A percentile compares a stretch with the other conserved stretches of the same genome.
phyloP scores from a whole-genome alignment of 2,888 invertebrate genomes.

The Nephrocerus scutellatus region DNA sequence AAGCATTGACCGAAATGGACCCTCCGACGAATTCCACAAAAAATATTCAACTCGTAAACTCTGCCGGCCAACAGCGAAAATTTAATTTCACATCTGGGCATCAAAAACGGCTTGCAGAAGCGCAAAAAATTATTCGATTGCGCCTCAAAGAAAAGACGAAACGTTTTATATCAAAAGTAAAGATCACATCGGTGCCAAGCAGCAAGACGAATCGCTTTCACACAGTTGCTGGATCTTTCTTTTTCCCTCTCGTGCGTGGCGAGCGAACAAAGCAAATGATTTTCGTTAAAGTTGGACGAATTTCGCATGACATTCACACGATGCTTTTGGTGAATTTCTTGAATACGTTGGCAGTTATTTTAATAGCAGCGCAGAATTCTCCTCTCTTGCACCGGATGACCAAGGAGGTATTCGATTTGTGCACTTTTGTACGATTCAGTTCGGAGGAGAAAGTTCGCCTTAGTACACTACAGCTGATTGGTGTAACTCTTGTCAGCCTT shows the following conservation, averaged over 20 bases:
- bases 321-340: conserved; percentile 63
- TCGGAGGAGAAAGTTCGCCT: conserved; percentile 60
- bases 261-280: conserved; percentile 55
- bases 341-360: conserved; percentile 60
- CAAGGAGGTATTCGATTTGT: conserved; percentile 62
- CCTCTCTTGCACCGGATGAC: conserved; percentile 58
- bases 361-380: conserved; percentile 64
- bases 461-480: conserved; percentile 61
- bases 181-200: conserved; percentile 17
- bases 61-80: conserved; percentile 33
- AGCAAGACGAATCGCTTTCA: conserved; percentile 58
- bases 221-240: conserved; percentile 69
- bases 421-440: conserved; percentile 60
- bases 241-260: conserved; percentile 71
- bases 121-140: conserved; percentile 59
- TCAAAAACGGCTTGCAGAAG: conserved; percentile 28
- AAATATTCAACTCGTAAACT: neutral
- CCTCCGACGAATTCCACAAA: conserved; percentile 17
- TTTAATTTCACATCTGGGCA: conserved; percentile 31
- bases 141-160: conserved; percentile 68
- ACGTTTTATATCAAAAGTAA: conserved; percentile 50
- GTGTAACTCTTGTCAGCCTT: conserved; percentile 57
- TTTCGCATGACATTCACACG: conserved; percentile 59
- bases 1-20: conserved; percentile 51
- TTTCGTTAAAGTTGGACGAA: conserved; percentile 49